phyloP scores from a whole-genome alignment of 2,888 invertebrate species.

The Penaeus monodon region DNA sequence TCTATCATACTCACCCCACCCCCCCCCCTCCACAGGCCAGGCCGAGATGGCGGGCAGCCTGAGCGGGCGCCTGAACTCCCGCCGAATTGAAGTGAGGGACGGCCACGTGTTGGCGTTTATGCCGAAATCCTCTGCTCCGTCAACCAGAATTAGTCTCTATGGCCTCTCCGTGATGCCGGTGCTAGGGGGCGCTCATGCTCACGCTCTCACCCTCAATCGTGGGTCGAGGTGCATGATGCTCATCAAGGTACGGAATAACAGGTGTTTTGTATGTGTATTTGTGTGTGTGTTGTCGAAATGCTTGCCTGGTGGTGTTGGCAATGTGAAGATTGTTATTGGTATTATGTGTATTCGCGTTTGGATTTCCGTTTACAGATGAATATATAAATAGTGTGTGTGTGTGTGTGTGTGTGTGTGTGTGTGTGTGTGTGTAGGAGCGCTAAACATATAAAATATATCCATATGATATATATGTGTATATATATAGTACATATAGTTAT shows the following conservation, averaged over 20 bases:
- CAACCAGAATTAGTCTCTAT: slow-evolving; percentile 18
- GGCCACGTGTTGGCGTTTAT: slow-evolving; percentile 49
- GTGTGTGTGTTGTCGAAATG: not conserved
- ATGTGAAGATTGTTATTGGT: no score
- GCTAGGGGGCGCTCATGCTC: slow-evolving; percentile 18
- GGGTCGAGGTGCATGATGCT: slow-evolving; percentile 48
- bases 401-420: no score
- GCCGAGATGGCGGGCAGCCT: slow-evolving; percentile 45
- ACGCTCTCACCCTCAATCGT: slow-evolving; percentile 29
- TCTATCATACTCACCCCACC: not conserved
- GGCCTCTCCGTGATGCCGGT: slow-evolving; percentile 50
- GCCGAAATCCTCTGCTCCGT: slow-evolving; percentile 21
- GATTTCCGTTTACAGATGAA: no score
- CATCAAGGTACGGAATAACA: slow-evolving; percentile 27
- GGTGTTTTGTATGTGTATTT: not conserved
- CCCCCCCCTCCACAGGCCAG: slow-evolving; percentile 20
- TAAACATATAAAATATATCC: no score
- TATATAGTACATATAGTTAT: no score
- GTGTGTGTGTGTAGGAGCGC: no score
- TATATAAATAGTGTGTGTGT: no score
- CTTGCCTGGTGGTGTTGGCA: no score
- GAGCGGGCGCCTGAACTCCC: not conserved
- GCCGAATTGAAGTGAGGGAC: slow-evolving; percentile 47
- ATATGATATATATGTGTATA: no score
- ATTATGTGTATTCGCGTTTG: no score